Percentiles rank a stretch among this genome's conserved stretches.
Conservation (phyloP, 1,140 invertebrate species). For the Orussus abietinus region DNA sequence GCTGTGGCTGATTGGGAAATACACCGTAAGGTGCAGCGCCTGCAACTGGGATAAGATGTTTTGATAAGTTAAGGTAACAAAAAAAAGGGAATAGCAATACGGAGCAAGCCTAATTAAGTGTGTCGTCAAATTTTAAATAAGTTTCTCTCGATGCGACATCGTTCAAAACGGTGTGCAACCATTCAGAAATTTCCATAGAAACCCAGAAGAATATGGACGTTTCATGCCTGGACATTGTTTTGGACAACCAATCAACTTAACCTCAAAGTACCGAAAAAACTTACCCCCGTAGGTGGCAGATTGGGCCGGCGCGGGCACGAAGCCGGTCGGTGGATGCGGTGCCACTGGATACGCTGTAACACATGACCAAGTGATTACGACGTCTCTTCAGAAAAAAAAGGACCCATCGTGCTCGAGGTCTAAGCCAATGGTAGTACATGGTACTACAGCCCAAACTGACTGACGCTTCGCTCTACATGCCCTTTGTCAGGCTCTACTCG, state of each 20-base stretch:
- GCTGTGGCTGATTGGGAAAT: slow-evolving; percentile 58
- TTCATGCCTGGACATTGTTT: no score
- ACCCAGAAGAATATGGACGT: no score
- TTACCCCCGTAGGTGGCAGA: slow-evolving; percentile 54
- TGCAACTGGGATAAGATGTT: slow-evolving; percentile 57
- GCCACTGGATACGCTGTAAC: slow-evolving; percentile 56
- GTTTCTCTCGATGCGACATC: no score
- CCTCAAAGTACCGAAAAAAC: no score
- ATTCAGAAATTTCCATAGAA: no score
- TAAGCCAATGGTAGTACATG: slow-evolving; percentile 50
- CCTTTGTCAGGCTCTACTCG: no score
- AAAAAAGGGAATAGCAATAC: no score
- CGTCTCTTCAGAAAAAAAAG: background rate
- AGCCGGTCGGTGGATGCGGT: slow-evolving; percentile 53
- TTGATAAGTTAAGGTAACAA: no score
- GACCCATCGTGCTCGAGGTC: slow-evolving; percentile 7
- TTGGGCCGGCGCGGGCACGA: slow-evolving; percentile 53
- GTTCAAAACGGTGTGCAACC: no score
- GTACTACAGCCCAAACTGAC: slow-evolving; percentile 44
- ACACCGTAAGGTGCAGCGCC: slow-evolving; percentile 63
- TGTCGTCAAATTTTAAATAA: no score
- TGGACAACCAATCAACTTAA: no score
- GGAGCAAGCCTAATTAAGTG: no score
- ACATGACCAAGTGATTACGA: slow-evolving; percentile 21
- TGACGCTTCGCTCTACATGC: slow-evolving; percentile 37